Percentiles rank a stretch among this genome's conserved stretches.
Conservation (phyloP, 2,797 vertebrate species). For the Sebastes minor region DNA sequence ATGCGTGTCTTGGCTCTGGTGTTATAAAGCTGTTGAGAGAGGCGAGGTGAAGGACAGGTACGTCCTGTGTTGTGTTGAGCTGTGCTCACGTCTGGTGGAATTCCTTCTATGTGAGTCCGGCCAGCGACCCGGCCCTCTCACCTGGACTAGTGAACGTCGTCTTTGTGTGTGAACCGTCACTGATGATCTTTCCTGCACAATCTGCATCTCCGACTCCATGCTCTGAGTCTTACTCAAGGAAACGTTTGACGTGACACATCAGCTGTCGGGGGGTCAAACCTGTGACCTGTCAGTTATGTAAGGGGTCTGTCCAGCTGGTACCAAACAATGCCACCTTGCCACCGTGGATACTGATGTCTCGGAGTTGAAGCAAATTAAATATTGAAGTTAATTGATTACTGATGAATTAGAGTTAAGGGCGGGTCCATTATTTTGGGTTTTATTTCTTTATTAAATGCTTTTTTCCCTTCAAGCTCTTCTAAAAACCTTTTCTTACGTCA, state of each 20-base stretch:
- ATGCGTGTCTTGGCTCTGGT: too few species aligned
- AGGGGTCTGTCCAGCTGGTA: neutral
- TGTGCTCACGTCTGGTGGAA: slow-evolving; percentile 4
- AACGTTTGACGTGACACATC: slow-evolving; percentile 16
- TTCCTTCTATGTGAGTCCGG: slow-evolving; percentile 35
- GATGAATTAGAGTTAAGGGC: too few species aligned
- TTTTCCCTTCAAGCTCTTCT: too few species aligned
- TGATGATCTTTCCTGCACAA: too few species aligned
- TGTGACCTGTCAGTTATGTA: slow-evolving; percentile 28
- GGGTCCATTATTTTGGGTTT: too few species aligned
- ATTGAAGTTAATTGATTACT: neutral
- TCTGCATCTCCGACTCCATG: neutral
- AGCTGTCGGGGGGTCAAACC: slow-evolving; percentile 34
- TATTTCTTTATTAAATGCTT: too few species aligned
- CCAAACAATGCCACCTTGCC: neutral
- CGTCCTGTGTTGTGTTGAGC: neutral
- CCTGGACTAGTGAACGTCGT: slow-evolving; percentile 23
- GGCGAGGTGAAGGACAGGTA: slow-evolving; percentile 9
- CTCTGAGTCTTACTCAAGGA: neutral
- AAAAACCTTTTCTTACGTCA: too few species aligned
- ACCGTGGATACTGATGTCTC: neutral
- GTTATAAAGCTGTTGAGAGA: neutral
- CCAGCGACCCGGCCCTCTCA: slow-evolving; percentile 2
- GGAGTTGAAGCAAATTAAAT: neutral
- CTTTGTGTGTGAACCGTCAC: slow-evolving; percentile 25